Base-by-base conservation (phyloP, 2,888 invertebrate species). In the Papilio demoleus region DNA sequence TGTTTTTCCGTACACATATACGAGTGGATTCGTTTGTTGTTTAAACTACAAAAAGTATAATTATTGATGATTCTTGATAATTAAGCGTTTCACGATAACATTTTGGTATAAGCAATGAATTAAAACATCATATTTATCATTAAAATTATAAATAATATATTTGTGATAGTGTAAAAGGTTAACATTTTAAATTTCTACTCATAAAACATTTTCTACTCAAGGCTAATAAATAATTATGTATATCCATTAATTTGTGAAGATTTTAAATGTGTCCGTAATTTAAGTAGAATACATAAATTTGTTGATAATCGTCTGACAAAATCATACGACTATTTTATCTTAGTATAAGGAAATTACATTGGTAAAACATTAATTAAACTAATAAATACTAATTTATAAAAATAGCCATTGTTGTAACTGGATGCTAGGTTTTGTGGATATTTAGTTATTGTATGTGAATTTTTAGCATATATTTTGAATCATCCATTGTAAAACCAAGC, bases 1-100 rank as follows among this genome's bases (percentile, higher is more conserved):
- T 24, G 24, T 50, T 53, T 53, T 53, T 27, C 5, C 6, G n/a
- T 53, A 53, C 14, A 22, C 50, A n/a, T 53, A 27, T 53, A 53
- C n/a, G 27, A 53, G 27, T 53, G 14, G n/a, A 6, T 4, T 14
- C 11, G 27, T n/a, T 2, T 50, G n/a, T 27, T 14, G 47, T 2
- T 14, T 50, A 2, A 50, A 50, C 14, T 50, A 14, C 2, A 14
- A 9, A 22, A 22, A 24, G 4, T 22, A 47, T 11, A 0, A 4
- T 14, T 1, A 2, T 38, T 14, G 31, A 31, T 6, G 31, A 31
- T 31, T 31, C 3, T 4, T 4, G 6, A 31, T 31, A 31, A 31
- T 6, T 31, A 31, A 31, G 6, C 31, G 6, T 31, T 31, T 31
- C 31, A 31, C 3, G 6, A 45, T 11, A 19, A 3, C 8, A 19